These are phyloP conservation scores for Leptocoma aspasia DNA, from an alignment of 2,113 vertebrate genomes.

Conservation along the genomic window DNA sequence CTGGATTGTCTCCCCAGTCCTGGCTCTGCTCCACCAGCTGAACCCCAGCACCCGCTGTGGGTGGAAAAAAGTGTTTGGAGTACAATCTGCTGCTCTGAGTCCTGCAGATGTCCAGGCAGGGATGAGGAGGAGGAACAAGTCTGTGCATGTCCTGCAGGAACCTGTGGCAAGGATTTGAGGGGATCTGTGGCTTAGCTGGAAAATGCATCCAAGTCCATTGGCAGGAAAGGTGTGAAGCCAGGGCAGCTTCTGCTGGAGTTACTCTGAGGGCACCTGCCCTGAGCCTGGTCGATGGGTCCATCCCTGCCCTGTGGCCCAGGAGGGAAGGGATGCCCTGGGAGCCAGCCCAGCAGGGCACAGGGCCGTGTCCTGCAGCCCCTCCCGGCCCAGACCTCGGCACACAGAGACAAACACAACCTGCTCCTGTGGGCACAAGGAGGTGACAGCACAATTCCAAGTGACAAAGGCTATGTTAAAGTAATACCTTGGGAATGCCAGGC, in stretches of 20 bases:
- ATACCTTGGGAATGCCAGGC: background rate
- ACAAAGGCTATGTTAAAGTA: rapidly evolving
- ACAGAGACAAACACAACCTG: rapidly evolving
- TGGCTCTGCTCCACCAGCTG: background rate
- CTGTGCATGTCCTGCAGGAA: background rate
- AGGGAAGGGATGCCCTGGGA: background rate
- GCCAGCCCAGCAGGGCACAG: rapidly evolving
- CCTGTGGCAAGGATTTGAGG: background rate
- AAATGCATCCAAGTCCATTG: background rate
- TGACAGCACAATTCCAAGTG: background rate
- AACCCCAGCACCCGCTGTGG: rapidly evolving
- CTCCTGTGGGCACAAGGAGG: background rate
- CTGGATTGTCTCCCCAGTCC: rapidly evolving
- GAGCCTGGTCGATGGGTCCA: background rate
- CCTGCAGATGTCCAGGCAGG: background rate
- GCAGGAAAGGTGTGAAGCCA: background rate
- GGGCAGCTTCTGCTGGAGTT: background rate
- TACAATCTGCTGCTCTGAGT: background rate
- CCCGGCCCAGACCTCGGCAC: background rate
- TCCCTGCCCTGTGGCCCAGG: background rate
- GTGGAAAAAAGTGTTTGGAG: background rate
- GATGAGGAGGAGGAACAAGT: conserved; percentile 18
- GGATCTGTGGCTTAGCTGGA: background rate
- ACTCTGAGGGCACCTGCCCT: background rate
- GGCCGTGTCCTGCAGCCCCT: background rate